Evolutionary conservation across 2,113 vertebrate genomes (phyloP), one percentile per base, ranked within the genome.

Genomic region (Nymphicus hollandicus): DNA sequence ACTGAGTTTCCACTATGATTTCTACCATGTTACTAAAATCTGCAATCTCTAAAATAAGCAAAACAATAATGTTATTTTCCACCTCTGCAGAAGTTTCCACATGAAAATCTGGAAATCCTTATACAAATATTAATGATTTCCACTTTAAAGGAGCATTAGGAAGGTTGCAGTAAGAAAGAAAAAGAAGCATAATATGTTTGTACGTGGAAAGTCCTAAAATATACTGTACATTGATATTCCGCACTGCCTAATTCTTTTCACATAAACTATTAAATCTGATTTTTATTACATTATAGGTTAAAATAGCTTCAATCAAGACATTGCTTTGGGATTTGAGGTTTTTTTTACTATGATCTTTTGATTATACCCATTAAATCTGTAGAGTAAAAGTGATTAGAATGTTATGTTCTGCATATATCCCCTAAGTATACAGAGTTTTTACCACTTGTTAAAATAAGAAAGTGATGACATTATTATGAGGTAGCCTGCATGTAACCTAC

Each of bases 341-440:
- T 78, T 91, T 55, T 85, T 28, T 89, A 60, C 81, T 72, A 47
- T 29, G 63, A 50, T 80, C 46, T 91, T 93, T 87, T 82, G 43
- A 91, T 92, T 95, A 76, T 61, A 91, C 13, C 39, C 39, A 76
- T 89, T 84, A 92, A 81, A 91, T 89, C 37, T 86, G 37, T 19
- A 76, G 70, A 68, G 47, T 64, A 91, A 60, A 81, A 93, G 56
- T 84, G 35, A 95, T 78, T 95, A 76, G 84, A 96, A 86, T 56
- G 20, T 89, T 88, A 78, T 55, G 55, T 90, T 95, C 69, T 95
- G 69, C 89, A 44, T 86, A 74, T 91, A 77, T 81, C 31, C 29
- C 63, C 43, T 9, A 84, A 89, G 70, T 79, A 85, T 28, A 61
- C 4, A 2, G 25, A 70, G 43, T 60, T 89, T 90, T 78, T 81